phyloP scores from a whole-genome alignment of 2,888 invertebrate species.

The Nymphalis urticae region DNA sequence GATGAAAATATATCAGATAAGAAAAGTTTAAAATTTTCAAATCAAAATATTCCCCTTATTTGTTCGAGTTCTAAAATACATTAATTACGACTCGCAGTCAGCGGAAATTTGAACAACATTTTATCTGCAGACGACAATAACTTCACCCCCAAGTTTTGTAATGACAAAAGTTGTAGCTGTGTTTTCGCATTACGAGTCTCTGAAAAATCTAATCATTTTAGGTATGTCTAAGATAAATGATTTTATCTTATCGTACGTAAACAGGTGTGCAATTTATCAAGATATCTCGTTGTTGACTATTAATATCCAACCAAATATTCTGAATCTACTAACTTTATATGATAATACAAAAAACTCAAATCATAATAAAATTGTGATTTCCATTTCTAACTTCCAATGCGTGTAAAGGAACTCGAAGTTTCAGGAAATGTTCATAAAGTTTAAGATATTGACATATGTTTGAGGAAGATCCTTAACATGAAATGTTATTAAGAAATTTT shows the following conservation, averaged over 20 bases:
- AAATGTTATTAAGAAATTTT: neutral
- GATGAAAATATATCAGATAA: too few species aligned
- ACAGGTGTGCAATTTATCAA: conserved; percentile 16
- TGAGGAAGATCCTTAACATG: neutral
- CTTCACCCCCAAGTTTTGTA: conserved; percentile 39
- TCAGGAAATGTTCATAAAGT: too few species aligned
- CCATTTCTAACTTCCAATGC: too few species aligned
- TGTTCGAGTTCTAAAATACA: conserved; percentile 1
- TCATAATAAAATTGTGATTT: too few species aligned
- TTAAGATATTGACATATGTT: neutral
- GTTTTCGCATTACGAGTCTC: conserved; percentile 24
- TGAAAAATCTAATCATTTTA: conserved; percentile 28
- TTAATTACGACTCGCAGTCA: conserved; percentile 20
- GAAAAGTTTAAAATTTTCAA: neutral
- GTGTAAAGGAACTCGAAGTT: too few species aligned
- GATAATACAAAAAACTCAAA: too few species aligned
- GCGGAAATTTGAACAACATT: conserved; percentile 26
- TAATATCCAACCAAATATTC: neutral
- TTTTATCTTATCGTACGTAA: conserved; percentile 17
- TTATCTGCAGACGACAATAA: conserved; percentile 35
- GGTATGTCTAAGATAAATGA: conserved; percentile 27
- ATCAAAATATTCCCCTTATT: neutral
- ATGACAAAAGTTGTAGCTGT: conserved; percentile 40
- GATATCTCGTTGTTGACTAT: conserved; percentile 7
- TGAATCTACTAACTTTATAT: neutral